These are phyloP conservation scores for Tholera decimalis DNA, from an alignment of 2,888 invertebrate genomes.

Conservation along the genomic window DNA sequence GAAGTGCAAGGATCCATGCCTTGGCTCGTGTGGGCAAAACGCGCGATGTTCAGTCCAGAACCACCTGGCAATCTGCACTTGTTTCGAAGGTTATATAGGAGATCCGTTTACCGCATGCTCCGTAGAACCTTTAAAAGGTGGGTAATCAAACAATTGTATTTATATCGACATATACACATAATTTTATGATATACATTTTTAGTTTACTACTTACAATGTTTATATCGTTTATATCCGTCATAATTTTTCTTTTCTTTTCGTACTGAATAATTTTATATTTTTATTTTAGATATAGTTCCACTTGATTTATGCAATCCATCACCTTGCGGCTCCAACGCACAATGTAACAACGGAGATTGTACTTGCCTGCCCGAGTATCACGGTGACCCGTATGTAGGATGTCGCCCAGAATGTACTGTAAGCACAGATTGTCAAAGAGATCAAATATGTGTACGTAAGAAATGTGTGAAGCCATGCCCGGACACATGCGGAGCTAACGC, in stretches of 20 bases:
- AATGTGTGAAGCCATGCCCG: conserved; percentile 95
- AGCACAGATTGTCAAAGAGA: conserved; percentile 94
- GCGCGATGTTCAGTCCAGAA: conserved; percentile 92
- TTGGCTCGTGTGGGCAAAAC: conserved; percentile 92
- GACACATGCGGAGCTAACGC: conserved; percentile 95
- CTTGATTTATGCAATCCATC: conserved; percentile 92
- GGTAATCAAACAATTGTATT: conserved; percentile 15
- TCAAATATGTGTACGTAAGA: conserved; percentile 93
- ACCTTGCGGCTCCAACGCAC: conserved; percentile 94
- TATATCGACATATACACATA: neutral
- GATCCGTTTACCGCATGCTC: conserved; percentile 91
- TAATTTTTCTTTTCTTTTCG: neutral
- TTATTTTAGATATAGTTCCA: conserved; percentile 67
- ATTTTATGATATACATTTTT: no score
- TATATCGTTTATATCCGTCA: no score
- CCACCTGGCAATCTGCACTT: conserved; percentile 93
- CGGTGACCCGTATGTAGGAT: conserved; percentile 95
- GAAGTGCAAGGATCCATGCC: conserved; percentile 93
- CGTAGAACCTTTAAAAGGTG: conserved; percentile 81
- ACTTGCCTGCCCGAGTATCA: conserved; percentile 94
- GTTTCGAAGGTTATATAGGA: conserved; percentile 91
- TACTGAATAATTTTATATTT: conserved; percentile 3
- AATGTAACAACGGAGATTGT: conserved; percentile 93
- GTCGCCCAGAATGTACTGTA: conserved; percentile 95
- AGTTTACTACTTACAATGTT: no score